Conservation (phyloP, 2,888 invertebrate species). For the Didymodactylos carnosus region DNA sequence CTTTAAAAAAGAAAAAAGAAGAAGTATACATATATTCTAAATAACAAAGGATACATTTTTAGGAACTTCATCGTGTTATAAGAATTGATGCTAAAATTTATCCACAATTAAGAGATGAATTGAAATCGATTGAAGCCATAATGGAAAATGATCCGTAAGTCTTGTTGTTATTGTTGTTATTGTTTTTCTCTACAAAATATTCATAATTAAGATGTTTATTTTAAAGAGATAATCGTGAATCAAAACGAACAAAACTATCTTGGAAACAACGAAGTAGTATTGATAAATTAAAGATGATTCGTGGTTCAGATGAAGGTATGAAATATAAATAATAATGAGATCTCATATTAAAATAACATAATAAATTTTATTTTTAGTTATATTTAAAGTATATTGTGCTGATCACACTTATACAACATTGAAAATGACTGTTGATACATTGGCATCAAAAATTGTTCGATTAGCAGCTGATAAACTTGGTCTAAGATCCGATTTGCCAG, state of each 20-base stretch:
- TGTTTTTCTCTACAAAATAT: too few species aligned
- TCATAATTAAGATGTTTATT: too few species aligned
- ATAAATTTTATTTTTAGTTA: slow-evolving; percentile 44
- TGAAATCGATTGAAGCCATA: slow-evolving; percentile 39
- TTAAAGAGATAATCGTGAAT: slow-evolving; percentile 2
- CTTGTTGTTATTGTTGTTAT: too few species aligned
- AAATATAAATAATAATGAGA: too few species aligned
- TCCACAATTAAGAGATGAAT: slow-evolving; percentile 43
- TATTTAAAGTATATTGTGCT: slow-evolving; percentile 57
- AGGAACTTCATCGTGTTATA: slow-evolving; percentile 51
- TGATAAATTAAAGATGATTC: slow-evolving; percentile 21
- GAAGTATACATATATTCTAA: background rate
- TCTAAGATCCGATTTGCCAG: slow-evolving; percentile 42
- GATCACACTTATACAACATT: slow-evolving; percentile 62
- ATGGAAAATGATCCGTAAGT: slow-evolving; percentile 16
- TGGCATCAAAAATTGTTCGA: slow-evolving; percentile 50
- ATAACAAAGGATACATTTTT: slow-evolving; percentile 12
- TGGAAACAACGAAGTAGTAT: slow-evolving; percentile 12
- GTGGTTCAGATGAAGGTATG: slow-evolving; percentile 29
- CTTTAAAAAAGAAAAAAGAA: slow-evolving; percentile 14
- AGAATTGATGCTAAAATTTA: slow-evolving; percentile 45
- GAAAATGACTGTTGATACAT: slow-evolving; percentile 49
- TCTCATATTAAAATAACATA: too few species aligned
- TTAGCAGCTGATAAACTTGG: slow-evolving; percentile 51
- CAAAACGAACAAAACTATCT: slow-evolving; percentile 3